phyloP scores from a whole-genome alignment of 2,888 invertebrate genomes.

The Ormyrus thymus region DNA sequence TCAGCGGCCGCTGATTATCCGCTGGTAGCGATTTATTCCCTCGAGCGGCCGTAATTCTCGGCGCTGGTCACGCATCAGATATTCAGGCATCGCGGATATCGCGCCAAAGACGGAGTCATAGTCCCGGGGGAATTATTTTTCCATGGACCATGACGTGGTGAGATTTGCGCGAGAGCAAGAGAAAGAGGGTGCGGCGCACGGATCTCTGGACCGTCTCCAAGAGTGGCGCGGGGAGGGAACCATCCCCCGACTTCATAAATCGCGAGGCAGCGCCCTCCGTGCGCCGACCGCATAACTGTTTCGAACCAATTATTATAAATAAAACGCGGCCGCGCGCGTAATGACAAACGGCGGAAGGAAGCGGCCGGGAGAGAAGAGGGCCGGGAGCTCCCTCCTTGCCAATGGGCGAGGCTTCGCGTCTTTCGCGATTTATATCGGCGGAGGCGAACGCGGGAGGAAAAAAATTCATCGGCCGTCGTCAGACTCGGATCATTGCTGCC shows the following conservation, averaged over 20 bases:
- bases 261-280: constrained; percentile 50
- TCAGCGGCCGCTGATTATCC: too few species aligned
- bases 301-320: constrained; percentile 73
- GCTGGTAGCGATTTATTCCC: too few species aligned
- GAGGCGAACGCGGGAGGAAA: not conserved
- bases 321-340: constrained; percentile 70
- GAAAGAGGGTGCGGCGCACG: constrained; percentile 1
- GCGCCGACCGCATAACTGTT: constrained; percentile 69
- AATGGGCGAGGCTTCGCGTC: constrained; percentile 30
- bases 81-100: too few species aligned
- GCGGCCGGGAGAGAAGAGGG: constrained; percentile 32
- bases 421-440: constrained; percentile 41
- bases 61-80: too few species aligned
- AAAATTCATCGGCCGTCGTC: constrained; percentile 4
- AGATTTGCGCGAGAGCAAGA: not conserved
- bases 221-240: constrained; percentile 66
- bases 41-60: too few species aligned
- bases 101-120: too few species aligned
- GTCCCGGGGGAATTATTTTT: constrained; percentile 15
- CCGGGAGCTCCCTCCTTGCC: constrained; percentile 1
- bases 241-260: constrained; percentile 71
- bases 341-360: constrained; percentile 70
- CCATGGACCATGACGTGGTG: constrained; percentile 14
- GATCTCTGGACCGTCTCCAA: constrained; percentile 70
- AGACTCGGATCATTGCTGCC: constrained; percentile 25